Evolutionary conservation across 2,113 vertebrate genomes (phyloP).

Genomic region (Acanthochromis polyacanthus): DNA sequence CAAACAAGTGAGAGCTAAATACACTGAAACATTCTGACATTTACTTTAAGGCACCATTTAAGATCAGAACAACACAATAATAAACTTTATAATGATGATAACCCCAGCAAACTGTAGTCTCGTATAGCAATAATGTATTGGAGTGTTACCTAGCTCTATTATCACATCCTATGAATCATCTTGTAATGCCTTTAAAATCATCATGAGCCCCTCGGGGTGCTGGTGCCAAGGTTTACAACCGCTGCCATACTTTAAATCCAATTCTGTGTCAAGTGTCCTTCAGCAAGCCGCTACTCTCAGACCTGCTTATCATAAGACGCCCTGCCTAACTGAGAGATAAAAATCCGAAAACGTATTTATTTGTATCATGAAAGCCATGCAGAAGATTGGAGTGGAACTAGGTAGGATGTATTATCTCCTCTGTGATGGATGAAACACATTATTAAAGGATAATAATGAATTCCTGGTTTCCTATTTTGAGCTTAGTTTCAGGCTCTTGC

Average conservation of each 20-base stretch:
- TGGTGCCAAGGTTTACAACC: constrained; percentile 16
- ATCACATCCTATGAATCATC: constrained; percentile 1
- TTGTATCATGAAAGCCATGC: background rate
- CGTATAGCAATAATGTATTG: background rate
- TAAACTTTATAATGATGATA: background rate
- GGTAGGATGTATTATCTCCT: constrained; percentile 20
- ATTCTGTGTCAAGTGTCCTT: constrained; percentile 6
- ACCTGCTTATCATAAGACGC: background rate
- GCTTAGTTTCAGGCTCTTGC: constrained; percentile 21
- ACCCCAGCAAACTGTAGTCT: background rate
- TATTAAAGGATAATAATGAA: constrained; percentile 46
- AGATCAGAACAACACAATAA: background rate
- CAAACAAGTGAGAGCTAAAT: background rate
- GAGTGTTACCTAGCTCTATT: background rate
- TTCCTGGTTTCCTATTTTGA: constrained; percentile 30
- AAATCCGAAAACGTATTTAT: background rate
- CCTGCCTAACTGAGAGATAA: constrained; percentile 1
- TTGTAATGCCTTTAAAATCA: constrained; percentile 4
- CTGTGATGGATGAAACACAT: constrained; percentile 39
- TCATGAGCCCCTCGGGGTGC: background rate
- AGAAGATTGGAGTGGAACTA: background rate
- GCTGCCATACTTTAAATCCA: background rate
- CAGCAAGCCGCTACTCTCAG: background rate
- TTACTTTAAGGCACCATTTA: background rate
- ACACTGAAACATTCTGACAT: background rate